Evolutionary conservation across 1,140 invertebrate species (phyloP).

Genomic region (Leptinotarsa undecemlineata): DNA sequence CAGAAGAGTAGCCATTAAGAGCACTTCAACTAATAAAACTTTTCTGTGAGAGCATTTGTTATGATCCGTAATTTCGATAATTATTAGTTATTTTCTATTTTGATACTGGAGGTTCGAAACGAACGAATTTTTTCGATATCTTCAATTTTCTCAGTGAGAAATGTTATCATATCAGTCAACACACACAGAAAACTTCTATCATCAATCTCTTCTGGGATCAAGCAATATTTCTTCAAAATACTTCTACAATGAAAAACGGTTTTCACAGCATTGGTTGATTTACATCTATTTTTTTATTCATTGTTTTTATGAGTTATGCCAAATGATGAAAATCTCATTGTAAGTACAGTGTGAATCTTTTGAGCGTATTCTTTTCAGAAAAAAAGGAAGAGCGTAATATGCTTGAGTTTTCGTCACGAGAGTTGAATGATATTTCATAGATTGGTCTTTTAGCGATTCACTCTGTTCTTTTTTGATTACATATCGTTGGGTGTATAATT

Average conservation of each 20-base stretch:
- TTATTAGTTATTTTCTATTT: no score
- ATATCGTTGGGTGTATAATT: neutral
- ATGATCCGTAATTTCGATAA: no score
- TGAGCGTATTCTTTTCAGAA: neutral
- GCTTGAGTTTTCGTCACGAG: no score
- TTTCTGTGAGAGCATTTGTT: neutral
- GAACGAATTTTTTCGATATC: no score
- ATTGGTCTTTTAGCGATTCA: neutral
- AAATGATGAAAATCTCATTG: neutral
- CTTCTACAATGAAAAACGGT: conserved; percentile 9
- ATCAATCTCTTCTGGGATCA: neutral
- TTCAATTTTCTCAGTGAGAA: no score
- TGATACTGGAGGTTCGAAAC: no score
- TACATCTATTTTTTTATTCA: neutral
- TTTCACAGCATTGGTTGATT: conserved; percentile 13
- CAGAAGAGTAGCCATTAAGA: neutral
- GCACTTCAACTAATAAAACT: conserved; percentile 1
- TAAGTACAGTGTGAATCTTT: conserved; percentile 3
- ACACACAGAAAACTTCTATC: neutral
- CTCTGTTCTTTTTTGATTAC: neutral
- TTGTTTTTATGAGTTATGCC: neutral
- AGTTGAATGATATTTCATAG: no score
- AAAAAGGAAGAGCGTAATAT: neutral
- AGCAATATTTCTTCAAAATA: conserved; percentile 13
- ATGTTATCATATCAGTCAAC: neutral